phyloP scores from a whole-genome alignment of 2,888 invertebrate genomes.

The Protonemura montana region DNA sequence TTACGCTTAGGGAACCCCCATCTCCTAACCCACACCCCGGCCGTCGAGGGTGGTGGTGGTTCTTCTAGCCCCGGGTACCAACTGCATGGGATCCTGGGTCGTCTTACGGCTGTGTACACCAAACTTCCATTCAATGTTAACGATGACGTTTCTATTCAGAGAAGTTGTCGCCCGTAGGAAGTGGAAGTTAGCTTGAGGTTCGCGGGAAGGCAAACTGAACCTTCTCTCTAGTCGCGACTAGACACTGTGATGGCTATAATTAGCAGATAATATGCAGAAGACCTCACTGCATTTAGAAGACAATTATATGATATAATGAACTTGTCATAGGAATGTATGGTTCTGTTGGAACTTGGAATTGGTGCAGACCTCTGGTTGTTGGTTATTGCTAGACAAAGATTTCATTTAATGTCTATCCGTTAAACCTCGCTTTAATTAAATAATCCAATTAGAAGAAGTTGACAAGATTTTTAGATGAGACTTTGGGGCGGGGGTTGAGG shows the following conservation, averaged over 20 bases:
- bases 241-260: slow-evolving; percentile 33
- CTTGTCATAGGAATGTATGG: not conserved
- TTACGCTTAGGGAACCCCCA: not conserved
- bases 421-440: not conserved
- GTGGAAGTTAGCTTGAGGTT: not conserved
- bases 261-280: slow-evolving; percentile 13
- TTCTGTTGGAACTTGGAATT: not conserved
- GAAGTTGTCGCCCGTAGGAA: not conserved
- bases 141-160: slow-evolving; percentile 20
- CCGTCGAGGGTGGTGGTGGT: not conserved
- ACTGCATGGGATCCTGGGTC: not conserved
- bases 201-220: not conserved
- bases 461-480: not conserved
- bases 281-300: slow-evolving; percentile 9
- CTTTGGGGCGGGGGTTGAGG: too few relatives aligned
- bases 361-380: not conserved
- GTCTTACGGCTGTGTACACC: not conserved
- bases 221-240: not conserved
- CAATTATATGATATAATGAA: not conserved
- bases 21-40: not conserved
- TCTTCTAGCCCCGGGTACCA: not conserved
- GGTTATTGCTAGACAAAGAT: not conserved
- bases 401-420: not conserved
- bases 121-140: slow-evolving; percentile 12
- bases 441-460: not conserved